Percentiles rank a stretch among this genome's conserved stretches.
These are phyloP conservation scores for Semaprochilodus insignis DNA, from an alignment of 2,797 vertebrate genomes.

Conservation along the genomic window DNA sequence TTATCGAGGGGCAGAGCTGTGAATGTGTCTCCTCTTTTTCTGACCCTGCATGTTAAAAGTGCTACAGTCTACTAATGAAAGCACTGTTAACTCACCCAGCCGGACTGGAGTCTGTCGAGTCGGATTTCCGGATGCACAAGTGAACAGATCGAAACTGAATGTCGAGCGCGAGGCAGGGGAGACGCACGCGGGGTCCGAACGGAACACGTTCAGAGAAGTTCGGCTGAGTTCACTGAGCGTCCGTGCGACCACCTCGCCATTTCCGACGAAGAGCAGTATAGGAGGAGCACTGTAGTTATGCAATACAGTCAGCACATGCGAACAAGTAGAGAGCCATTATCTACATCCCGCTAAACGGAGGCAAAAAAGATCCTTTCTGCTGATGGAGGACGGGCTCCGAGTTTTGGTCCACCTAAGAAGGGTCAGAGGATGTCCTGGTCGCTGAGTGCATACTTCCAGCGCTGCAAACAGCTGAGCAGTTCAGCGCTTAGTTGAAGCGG, in stretches of 20 bases:
- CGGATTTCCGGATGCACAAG: conserved; percentile 18
- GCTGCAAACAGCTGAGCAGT: background rate
- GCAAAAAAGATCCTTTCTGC: background rate
- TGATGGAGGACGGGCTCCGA: background rate
- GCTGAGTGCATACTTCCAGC: conserved; percentile 11
- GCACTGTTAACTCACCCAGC: conserved; percentile 12
- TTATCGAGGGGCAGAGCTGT: no score
- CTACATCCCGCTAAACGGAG: background rate
- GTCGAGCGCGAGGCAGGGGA: background rate
- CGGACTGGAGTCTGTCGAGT: background rate
- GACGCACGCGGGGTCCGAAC: background rate
- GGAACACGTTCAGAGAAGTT: background rate
- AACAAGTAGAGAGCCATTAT: background rate
- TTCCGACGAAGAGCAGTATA: no score
- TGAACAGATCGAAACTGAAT: background rate
- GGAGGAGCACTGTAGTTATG: background rate
- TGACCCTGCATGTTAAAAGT: background rate
- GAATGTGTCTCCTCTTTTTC: background rate
- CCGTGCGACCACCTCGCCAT: background rate
- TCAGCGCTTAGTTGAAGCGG: background rate
- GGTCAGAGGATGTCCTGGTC: background rate
- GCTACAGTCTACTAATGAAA: background rate
- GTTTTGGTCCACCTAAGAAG: conserved; percentile 7
- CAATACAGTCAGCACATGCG: background rate
- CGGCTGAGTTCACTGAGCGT: background rate